These are phyloP conservation scores for Bhutanitis thaidina DNA, from an alignment of 2,888 invertebrate genomes.

Conservation along the genomic window DNA sequence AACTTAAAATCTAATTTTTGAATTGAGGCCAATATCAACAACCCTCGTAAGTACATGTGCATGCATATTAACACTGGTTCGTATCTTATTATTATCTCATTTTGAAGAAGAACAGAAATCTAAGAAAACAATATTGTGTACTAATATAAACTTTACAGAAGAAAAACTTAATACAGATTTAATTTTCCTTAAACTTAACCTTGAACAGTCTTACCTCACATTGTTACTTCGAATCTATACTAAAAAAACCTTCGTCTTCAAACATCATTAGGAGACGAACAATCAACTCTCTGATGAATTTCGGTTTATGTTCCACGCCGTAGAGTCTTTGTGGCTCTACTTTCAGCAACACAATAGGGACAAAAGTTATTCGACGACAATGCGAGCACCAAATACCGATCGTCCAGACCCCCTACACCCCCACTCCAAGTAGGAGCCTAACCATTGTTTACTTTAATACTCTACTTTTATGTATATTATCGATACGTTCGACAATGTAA, in stretches of 20 bases:
- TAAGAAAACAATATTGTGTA: too few species aligned
- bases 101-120: too few species aligned
- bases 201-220: constrained; percentile 14
- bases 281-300: constrained; percentile 76
- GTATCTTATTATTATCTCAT: too few species aligned
- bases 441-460: constrained; percentile 78
- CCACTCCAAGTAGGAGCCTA: constrained; percentile 49
- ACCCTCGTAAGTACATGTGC: too few species aligned
- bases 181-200: constrained; percentile 3
- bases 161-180: not conserved
- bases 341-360: constrained; percentile 79
- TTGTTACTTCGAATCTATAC: constrained; percentile 25
- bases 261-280: constrained; percentile 70
- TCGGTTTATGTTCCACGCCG: constrained; percentile 75
- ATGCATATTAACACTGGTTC: too few species aligned
- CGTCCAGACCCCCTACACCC: constrained; percentile 58
- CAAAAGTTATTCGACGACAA: constrained; percentile 81
- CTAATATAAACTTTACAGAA: not conserved
- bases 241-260: constrained; percentile 47
- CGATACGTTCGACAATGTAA: constrained; percentile 53
- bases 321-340: constrained; percentile 76
- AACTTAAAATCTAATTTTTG: too few species aligned
- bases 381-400: constrained; percentile 80
- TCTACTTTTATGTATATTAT: constrained; percentile 73
- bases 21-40: too few species aligned